Evolutionary conservation across 2,888 invertebrate genomes (phyloP), one percentile per base, ranked within the genome.

Genomic region (Diaphora mendica): DNA sequence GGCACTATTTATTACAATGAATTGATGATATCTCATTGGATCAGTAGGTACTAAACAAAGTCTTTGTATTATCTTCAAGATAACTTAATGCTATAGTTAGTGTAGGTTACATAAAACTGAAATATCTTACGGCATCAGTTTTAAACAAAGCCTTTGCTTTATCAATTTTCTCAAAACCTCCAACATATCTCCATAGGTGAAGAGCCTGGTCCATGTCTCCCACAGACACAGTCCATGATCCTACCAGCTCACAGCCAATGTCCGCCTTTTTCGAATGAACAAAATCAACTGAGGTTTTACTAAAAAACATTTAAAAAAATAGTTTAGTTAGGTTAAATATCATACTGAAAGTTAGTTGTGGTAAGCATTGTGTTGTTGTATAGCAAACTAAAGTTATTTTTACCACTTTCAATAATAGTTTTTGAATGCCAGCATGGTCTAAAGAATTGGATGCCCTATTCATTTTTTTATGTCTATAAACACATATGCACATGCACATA

Each of bases 201-300:
- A 99, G 96, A 30, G 98, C 99, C 94, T 99, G 99, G 96, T 99
- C 99, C 96, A 99, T 98, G 90, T 99, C 99, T 55, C 99, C 99
- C 62, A 99, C 98, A 72, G 98, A 97, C 3, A 99, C 99, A 0
- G 98, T 98, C 99, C 99, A 99, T 87, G 99, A 99, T 73, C 98
- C 99, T 42, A 99, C 97, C 83, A 99, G 95, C 89, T 99, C 98
- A 86, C 98, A 97, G 70, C 98, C 97, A 39, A 99, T 94, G 59
- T 97, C 97, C 15, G 96, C 93, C 86, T 97, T 97, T 83, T 97
- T 97, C 5, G 97, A 96, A 86, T 97, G 97, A 75, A 99, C 97
- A 88, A 98, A 96, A 83, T 97, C 96, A n/a, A 97, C 97, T 70
- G 97, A 97, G 81, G 97, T 97, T 95, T 98, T 97, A 88, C 98